Conservation (phyloP, 2,113 vertebrate species). For the Hystrix cristata region DNA sequence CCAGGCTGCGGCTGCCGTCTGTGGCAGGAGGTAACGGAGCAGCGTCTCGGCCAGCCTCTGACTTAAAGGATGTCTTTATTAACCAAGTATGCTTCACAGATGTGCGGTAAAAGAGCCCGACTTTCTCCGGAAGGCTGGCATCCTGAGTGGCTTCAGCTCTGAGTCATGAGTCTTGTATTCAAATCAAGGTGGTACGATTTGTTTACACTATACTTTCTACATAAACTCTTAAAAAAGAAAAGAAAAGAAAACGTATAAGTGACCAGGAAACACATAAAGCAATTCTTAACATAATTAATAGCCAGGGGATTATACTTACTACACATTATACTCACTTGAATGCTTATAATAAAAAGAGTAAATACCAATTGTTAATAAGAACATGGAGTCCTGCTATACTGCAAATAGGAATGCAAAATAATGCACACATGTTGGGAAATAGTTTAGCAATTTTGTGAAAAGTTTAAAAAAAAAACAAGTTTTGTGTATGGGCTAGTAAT, state of each 20-base stretch:
- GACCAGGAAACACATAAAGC: not conserved
- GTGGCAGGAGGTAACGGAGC: conserved; percentile 29
- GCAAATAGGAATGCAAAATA: not conserved
- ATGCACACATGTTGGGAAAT: not conserved
- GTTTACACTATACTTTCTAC: conserved; percentile 91
- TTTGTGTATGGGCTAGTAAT: not conserved
- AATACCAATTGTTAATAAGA: not conserved
- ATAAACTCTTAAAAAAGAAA: conserved; percentile 86
- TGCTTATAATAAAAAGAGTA: not conserved
- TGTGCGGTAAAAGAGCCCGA: conserved; percentile 70
- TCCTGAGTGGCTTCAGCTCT: conserved; percentile 70
- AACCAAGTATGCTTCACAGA: conserved; percentile 58
- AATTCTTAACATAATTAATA: not conserved
- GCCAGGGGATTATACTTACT: not conserved
- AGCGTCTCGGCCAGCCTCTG: conserved; percentile 77
- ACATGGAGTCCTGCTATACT: not conserved
- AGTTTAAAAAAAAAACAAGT: not conserved
- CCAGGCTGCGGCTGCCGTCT: not conserved
- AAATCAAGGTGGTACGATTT: conserved; percentile 90
- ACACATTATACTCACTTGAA: not conserved
- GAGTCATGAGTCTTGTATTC: conserved; percentile 86
- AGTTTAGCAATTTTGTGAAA: not conserved
- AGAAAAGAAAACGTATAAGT: not conserved
- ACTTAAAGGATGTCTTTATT: conserved; percentile 87
- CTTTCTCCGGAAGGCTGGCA: conserved; percentile 87